Conservation (phyloP, 2,113 vertebrate species). For the Lophochroa leadbeateri region DNA sequence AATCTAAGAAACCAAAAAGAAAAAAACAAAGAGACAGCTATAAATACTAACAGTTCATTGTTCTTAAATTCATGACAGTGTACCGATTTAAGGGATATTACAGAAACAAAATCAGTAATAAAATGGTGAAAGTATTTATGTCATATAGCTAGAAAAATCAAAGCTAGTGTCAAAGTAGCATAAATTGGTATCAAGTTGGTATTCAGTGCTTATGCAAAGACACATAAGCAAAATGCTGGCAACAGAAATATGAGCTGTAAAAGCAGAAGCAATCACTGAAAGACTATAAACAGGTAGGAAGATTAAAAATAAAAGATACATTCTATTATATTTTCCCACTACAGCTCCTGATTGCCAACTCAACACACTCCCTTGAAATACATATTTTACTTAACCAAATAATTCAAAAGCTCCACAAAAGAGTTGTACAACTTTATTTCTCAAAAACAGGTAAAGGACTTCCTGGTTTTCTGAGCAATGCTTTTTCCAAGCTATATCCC, state of each 20-base stretch:
- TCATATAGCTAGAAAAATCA: background rate
- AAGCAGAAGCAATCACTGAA: background rate
- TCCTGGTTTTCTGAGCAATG: background rate
- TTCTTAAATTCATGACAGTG: background rate
- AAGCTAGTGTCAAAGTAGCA: background rate
- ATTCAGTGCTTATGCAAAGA: background rate
- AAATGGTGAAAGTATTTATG: background rate
- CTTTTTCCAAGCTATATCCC: background rate
- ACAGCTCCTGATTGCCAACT: background rate
- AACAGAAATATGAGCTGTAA: background rate
- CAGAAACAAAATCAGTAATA: background rate
- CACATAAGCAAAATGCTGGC: background rate
- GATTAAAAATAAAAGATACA: background rate
- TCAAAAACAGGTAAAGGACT: background rate
- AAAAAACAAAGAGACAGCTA: background rate
- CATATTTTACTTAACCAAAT: background rate
- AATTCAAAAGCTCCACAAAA: background rate
- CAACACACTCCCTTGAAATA: background rate
- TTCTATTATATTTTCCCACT: background rate
- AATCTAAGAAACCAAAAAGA: constrained; percentile 55
- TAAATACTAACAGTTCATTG: background rate
- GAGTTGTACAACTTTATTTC: background rate
- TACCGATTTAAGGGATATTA: background rate
- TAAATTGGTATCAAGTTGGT: background rate
- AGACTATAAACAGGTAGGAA: background rate